Percentiles rank a stretch among this genome's conserved stretches.
Conservation (phyloP, 2,797 vertebrate species). For the Phataginus tricuspis region DNA sequence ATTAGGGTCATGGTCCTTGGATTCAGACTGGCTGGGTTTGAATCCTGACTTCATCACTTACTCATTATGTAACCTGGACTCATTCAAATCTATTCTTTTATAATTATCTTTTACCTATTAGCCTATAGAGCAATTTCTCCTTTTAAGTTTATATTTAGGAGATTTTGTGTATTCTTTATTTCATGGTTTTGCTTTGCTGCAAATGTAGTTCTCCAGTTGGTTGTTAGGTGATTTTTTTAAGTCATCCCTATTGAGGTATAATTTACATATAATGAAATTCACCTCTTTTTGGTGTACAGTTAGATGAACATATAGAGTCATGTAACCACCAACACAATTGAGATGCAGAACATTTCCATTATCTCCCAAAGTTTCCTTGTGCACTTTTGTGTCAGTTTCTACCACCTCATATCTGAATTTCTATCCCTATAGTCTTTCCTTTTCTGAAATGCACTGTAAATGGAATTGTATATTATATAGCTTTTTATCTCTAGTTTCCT, state of each 20-base stretch:
- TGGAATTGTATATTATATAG: neutral
- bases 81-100: neutral
- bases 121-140: neutral
- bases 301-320: neutral
- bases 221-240: neutral
- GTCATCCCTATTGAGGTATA: neutral
- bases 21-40: neutral
- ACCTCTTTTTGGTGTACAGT: neutral
- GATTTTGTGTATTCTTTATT: neutral
- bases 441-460: neutral
- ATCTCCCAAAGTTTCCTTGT: neutral
- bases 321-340: neutral
- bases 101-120: neutral
- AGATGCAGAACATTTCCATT: neutral
- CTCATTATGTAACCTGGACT: neutral
- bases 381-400: neutral
- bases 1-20: neutral
- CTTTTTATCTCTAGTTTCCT: neutral
- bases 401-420: neutral
- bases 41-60: neutral
- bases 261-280: neutral
- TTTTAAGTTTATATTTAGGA: neutral
- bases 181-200: neutral
- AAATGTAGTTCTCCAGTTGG: neutral
- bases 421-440: neutral